These are phyloP conservation scores for Synanthedon vespiformis DNA, from an alignment of 2,888 invertebrate genomes.

Conservation along the genomic window DNA sequence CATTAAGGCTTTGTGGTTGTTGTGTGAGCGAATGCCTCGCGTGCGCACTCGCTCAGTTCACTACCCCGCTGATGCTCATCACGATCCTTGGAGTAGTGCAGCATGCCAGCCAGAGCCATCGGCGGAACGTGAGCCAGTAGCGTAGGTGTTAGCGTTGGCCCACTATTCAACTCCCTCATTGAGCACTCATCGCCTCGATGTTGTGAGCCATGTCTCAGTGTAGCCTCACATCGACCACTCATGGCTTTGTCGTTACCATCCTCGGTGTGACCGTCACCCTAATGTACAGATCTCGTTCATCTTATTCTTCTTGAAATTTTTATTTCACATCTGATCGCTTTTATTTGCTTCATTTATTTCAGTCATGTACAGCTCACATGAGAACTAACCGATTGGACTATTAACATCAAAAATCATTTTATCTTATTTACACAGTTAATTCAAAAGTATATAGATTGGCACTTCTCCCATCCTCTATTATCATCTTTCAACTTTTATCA, in stretches of 20 bases:
- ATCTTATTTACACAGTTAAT: conserved; percentile 6
- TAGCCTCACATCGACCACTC: conserved; percentile 53
- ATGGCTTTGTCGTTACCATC: conserved; percentile 63
- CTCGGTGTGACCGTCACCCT: conserved; percentile 47
- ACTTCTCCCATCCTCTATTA: conserved; percentile 26
- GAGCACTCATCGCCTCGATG: conserved; percentile 45
- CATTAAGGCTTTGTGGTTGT: conserved; percentile 63
- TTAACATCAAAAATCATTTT: conserved; percentile 25
- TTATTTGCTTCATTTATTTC: conserved; percentile 38
- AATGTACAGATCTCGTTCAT: conserved; percentile 40
- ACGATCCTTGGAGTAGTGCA: background rate
- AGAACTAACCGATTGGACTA: conserved; percentile 40
- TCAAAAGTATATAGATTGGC: conserved; percentile 42
- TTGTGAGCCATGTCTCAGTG: conserved; percentile 50
- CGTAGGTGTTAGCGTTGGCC: conserved; percentile 33
- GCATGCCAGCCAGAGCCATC: conserved; percentile 11
- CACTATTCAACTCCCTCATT: conserved; percentile 26
- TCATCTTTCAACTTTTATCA: conserved; percentile 4
- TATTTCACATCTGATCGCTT: conserved; percentile 44
- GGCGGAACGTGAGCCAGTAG: conserved; percentile 33
- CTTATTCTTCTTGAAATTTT: conserved; percentile 41
- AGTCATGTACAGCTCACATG: conserved; percentile 22
- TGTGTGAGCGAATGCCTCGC: conserved; percentile 54
- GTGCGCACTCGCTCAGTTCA: conserved; percentile 23
- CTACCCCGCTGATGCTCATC: conserved; percentile 29